Evolutionary conservation across 2,113 vertebrate genomes (phyloP).

Genomic region (Oncorhynchus gorbuscha): DNA sequence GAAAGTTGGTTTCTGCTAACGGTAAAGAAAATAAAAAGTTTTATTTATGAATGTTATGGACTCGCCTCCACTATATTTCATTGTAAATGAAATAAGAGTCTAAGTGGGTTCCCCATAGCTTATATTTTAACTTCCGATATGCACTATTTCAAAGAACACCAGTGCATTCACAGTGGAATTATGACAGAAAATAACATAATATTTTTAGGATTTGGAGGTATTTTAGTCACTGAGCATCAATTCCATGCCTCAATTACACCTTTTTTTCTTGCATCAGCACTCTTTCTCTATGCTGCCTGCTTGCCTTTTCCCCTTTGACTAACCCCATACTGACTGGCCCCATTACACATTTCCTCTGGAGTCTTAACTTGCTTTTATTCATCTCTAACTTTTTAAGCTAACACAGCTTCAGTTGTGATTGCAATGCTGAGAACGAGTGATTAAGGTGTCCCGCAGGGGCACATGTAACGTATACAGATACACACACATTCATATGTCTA

Average conservation of each 20-base stretch:
- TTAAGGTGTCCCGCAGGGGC: slow-evolving; percentile 49
- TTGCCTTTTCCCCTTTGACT: slow-evolving; percentile 55
- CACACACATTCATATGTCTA: slow-evolving; percentile 58
- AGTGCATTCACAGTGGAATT: slow-evolving; percentile 66
- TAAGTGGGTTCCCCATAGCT: slow-evolving; percentile 48
- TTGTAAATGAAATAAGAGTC: slow-evolving; percentile 41
- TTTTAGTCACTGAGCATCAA: slow-evolving; percentile 78
- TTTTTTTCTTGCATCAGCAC: slow-evolving; percentile 70
- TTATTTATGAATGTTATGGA: slow-evolving; percentile 78
- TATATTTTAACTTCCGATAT: slow-evolving; percentile 72
- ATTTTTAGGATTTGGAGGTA: slow-evolving; percentile 81
- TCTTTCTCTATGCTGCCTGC: slow-evolving; percentile 70
- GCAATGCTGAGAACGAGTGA: slow-evolving; percentile 58
- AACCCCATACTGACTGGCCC: slow-evolving; percentile 71
- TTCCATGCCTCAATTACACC: slow-evolving; percentile 77
- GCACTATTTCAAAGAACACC: slow-evolving; percentile 60
- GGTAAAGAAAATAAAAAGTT: slow-evolving; percentile 74
- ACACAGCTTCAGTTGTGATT: slow-evolving; percentile 53
- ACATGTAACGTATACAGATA: slow-evolving; percentile 50
- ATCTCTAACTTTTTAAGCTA: slow-evolving; percentile 39
- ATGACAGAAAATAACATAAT: slow-evolving; percentile 74
- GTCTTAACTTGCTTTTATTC: slow-evolving; percentile 64
- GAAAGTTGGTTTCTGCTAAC: slow-evolving; percentile 79
- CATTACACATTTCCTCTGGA: slow-evolving; percentile 72
- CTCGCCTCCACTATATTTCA: slow-evolving; percentile 47